Percentiles rank a stretch among this genome's conserved stretches.
Conservation (phyloP, 2,113 vertebrate genomes). For the Pseudolaguvia tuberculata region DNA sequence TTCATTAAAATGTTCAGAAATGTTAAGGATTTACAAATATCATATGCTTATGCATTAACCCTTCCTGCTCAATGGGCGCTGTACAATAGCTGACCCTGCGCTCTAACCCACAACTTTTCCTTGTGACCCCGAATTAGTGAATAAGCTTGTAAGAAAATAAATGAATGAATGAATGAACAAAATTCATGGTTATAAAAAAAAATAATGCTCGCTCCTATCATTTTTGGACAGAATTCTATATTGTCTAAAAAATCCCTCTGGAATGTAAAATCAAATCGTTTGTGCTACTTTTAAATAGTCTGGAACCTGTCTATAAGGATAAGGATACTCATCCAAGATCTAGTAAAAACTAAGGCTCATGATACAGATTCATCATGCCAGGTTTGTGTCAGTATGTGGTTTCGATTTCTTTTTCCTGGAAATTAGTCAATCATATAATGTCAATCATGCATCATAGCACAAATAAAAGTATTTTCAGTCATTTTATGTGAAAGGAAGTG, state of each 20-base stretch:
- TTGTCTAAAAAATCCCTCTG: background rate
- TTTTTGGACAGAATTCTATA: background rate
- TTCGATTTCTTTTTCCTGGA: background rate
- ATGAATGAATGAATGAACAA: too few species aligned
- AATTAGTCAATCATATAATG: background rate
- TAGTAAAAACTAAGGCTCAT: too few species aligned
- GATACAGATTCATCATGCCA: background rate
- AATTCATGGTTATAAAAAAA: background rate
- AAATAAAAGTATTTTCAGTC: conserved; percentile 2
- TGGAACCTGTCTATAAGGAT: background rate
- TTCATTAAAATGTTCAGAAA: background rate
- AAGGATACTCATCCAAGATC: too few species aligned
- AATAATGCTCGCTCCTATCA: background rate
- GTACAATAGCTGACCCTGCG: too few species aligned
- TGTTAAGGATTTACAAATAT: too few species aligned
- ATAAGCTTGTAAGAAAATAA: too few species aligned
- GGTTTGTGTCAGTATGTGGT: background rate
- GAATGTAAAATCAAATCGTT: background rate
- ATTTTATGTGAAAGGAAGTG: too few species aligned
- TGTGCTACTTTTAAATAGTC: background rate
- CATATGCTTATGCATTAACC: background rate
- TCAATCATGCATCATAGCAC: background rate
- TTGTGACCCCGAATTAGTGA: too few species aligned
- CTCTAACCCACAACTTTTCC: too few species aligned
- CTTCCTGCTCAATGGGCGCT: too few species aligned